Base-by-base conservation (phyloP, 2,113 vertebrate species). In the Tetraodon nigroviridis region DNA sequence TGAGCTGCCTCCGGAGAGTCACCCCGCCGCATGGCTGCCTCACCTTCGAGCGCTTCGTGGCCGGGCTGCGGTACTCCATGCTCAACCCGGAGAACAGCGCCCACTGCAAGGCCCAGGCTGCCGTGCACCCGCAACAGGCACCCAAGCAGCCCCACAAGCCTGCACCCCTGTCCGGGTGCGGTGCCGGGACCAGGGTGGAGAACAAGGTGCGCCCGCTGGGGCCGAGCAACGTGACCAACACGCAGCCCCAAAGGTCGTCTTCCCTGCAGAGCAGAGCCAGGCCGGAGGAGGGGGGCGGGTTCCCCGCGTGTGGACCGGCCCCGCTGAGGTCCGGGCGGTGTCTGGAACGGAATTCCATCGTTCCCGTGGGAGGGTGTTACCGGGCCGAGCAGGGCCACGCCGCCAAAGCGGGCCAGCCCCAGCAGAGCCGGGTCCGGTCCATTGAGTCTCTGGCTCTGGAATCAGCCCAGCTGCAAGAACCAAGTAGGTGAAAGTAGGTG, bases 11-110 rank as follows among this genome's bases (percentile, higher is more conserved):
- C 73, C 73, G 94, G 59, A 84, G 83, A 61, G 93, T 92, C 47
- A 92, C 94, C 0, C 94, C 95, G 3, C 89, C 91, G 64, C 92
- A 93, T 69, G 95, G 96, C 20, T 93, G 91, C 82, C 92, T 98
- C 60, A 94, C 92, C 6, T 98, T 98, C 80, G 93, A 97, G 83
- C 90, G 93, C 3, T 95, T 98, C 74, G 94, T 98, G 0, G 84
- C 92, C 20, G 96, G 96, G 18, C 89, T 98, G 45, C 88, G 95
- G 15, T 85, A 90, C 54, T 90, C 95, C 7, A 92, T 96, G 86
- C 83, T 91, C 17, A 88, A 84, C 46, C 72, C 93, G 17, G 91
- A 91, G 58, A 80, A 87, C 67, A 60, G 67, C 53, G 47, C 48
- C 2, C 67, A 77, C 45, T 41, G 80, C 6, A 69, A 69, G 46